A percentile compares a stretch with the other conserved stretches of the same genome.
Conservation (phyloP, 1,140 invertebrate species). For the Battus philenor region DNA sequence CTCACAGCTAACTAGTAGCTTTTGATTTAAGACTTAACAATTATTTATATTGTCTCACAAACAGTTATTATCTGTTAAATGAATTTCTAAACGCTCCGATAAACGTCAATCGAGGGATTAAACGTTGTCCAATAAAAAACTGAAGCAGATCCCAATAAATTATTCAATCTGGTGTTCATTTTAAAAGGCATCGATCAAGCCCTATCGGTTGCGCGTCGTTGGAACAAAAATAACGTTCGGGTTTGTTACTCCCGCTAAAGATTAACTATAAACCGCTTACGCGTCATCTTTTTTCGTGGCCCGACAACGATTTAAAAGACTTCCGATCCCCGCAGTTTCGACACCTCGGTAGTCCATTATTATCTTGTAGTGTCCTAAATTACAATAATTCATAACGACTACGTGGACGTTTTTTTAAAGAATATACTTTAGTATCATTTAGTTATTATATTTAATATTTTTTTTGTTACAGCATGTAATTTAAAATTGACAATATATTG, state of each 20-base stretch:
- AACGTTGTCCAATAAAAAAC: constrained; percentile 32
- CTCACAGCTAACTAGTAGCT: too few relatives aligned
- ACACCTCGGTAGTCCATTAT: constrained; percentile 1
- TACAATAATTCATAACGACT: too few relatives aligned
- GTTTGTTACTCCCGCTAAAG: too few relatives aligned
- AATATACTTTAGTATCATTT: too few relatives aligned
- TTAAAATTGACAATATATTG: too few relatives aligned
- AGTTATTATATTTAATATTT: too few relatives aligned
- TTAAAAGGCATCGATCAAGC: constrained; percentile 60
- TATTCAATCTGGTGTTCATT: constrained; percentile 48
- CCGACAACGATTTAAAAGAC: background rate
- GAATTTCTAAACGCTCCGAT: constrained; percentile 42
- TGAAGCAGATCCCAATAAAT: constrained; percentile 43
- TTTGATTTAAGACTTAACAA: constrained; percentile 15
- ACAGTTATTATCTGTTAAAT: constrained; percentile 30
- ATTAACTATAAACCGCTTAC: constrained; percentile 30
- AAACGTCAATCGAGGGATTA: constrained; percentile 40
- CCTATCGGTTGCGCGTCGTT: constrained; percentile 35
- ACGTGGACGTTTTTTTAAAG: too few relatives aligned
- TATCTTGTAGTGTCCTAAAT: too few relatives aligned
- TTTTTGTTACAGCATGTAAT: too few relatives aligned
- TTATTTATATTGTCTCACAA: constrained; percentile 17
- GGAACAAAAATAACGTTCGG: constrained; percentile 35
- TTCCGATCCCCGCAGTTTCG: background rate
- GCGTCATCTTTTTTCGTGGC: constrained; percentile 2